Percentiles rank a stretch among this genome's conserved stretches.
phyloP scores from a whole-genome alignment of 2,797 vertebrate genomes.

The Vipera latastei region DNA sequence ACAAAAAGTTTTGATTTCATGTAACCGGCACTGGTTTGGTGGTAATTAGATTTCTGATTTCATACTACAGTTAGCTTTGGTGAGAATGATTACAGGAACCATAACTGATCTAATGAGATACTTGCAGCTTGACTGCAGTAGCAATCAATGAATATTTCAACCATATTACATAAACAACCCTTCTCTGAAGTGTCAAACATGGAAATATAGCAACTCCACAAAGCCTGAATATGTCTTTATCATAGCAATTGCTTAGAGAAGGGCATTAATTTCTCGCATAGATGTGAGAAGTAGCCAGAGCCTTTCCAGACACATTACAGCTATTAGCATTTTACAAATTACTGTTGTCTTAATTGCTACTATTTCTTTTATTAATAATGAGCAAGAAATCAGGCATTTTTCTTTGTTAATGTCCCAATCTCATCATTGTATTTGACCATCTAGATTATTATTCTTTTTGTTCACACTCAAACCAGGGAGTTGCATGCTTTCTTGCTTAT shows the following conservation, averaged over 20 bases:
- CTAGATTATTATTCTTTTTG: conserved; percentile 61
- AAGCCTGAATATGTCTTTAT: conserved; percentile 4
- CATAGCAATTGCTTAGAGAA: conserved; percentile 13
- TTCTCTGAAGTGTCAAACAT: too few species aligned
- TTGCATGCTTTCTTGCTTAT: conserved; percentile 49
- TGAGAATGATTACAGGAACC: too few species aligned
- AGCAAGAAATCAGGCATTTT: conserved; percentile 58
- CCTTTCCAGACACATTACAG: conserved; percentile 29
- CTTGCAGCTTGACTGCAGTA: too few species aligned
- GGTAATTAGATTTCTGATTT: too few species aligned
- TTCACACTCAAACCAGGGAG: conserved; percentile 37
- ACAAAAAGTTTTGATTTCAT: too few species aligned
- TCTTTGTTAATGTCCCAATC: conserved; percentile 63
- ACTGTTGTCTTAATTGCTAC: conserved; percentile 44
- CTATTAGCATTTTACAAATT: conserved; percentile 58
- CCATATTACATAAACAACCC: too few species aligned
- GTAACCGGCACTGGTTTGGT: too few species aligned
- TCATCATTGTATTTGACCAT: conserved; percentile 48
- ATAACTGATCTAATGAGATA: too few species aligned
- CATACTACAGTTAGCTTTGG: too few species aligned
- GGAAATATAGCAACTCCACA: not conserved
- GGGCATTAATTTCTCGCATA: conserved; percentile 28
- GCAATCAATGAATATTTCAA: too few species aligned
- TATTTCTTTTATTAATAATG: conserved; percentile 62
- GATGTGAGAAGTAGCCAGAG: conserved; percentile 23